Conservation (phyloP, 1,140 invertebrate genomes). For the Lepidurus arcticus region DNA sequence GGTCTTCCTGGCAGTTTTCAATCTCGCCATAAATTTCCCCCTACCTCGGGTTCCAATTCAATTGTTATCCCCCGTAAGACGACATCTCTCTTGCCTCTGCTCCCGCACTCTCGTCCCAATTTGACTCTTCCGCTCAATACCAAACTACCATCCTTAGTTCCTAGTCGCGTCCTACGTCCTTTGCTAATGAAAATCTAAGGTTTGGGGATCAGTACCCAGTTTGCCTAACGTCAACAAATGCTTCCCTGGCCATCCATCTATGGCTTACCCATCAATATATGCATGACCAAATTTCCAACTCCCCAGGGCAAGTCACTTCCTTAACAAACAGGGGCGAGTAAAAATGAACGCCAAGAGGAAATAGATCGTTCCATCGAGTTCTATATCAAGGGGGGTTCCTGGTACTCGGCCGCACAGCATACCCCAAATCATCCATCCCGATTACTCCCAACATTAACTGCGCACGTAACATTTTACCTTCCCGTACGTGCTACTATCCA, state of each 20-base stretch:
- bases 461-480: not conserved
- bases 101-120: not conserved
- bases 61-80: not conserved
- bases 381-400: too few relatives aligned
- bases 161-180: not conserved
- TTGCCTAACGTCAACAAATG: not conserved
- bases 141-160: not conserved
- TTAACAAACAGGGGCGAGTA: not conserved
- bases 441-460: conserved; percentile 4
- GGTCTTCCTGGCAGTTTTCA: too few relatives aligned
- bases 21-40: too few relatives aligned
- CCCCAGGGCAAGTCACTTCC: not conserved
- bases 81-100: not conserved
- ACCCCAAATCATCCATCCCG: not conserved
- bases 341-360: not conserved
- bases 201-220: conserved; percentile 2
- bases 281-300: not conserved
- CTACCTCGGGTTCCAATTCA: not conserved
- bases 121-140: not conserved
- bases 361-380: too few relatives aligned
- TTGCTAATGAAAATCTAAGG: not conserved
- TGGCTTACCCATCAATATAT: conserved; percentile 2
- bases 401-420: too few relatives aligned
- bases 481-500: not conserved
- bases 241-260: not conserved